Evolutionary conservation across 2,113 vertebrate genomes (phyloP).

Genomic region (Aptenodytes patagonicus): DNA sequence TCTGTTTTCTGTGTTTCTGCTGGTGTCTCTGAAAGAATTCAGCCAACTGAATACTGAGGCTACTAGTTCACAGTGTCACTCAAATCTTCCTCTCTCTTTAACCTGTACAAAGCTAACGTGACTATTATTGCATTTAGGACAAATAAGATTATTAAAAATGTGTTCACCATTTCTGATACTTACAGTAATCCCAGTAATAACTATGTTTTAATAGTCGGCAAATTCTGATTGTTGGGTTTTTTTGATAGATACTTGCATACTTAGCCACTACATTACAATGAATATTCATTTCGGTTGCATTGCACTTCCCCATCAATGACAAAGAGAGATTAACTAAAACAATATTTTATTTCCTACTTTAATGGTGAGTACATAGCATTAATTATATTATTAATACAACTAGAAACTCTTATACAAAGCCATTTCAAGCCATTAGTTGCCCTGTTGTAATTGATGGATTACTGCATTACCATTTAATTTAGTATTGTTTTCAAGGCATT

Average conservation of each 20-base stretch:
- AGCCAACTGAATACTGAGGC: background rate
- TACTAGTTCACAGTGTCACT: background rate
- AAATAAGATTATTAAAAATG: background rate
- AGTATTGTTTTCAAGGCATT: slow-evolving; percentile 76
- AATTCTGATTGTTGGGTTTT: background rate
- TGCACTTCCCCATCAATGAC: slow-evolving; percentile 36
- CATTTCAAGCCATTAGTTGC: slow-evolving; percentile 70
- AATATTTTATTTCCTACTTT: slow-evolving; percentile 74
- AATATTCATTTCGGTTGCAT: slow-evolving; percentile 57
- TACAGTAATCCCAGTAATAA: background rate
- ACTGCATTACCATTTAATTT: slow-evolving; percentile 77
- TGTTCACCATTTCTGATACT: background rate
- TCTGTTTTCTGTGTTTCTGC: background rate
- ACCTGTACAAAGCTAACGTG: background rate
- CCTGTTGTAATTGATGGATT: slow-evolving; percentile 73
- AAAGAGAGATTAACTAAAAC: slow-evolving; percentile 70
- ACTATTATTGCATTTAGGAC: background rate
- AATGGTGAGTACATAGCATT: slow-evolving; percentile 67
- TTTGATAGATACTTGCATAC: background rate
- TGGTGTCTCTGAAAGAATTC: background rate
- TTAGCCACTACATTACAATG: background rate
- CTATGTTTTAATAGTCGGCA: background rate
- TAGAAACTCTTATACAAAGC: slow-evolving; percentile 71
- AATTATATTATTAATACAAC: slow-evolving; percentile 77
- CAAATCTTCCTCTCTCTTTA: background rate